These are phyloP conservation scores for Pomacea canaliculata DNA, from an alignment of 2,888 invertebrate species.

Conservation along the genomic window DNA sequence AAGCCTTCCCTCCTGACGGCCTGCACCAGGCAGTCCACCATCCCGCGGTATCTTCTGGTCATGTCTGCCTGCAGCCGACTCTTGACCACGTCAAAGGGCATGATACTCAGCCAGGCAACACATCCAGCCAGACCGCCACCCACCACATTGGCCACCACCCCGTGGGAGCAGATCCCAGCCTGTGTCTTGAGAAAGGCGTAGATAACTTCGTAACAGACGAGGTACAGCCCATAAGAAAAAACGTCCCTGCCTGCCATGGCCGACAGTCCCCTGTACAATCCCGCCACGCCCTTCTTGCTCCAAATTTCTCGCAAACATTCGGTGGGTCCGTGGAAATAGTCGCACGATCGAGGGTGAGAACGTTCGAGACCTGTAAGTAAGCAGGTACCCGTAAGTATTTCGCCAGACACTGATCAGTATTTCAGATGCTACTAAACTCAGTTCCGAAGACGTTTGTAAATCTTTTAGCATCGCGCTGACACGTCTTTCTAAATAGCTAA, in stretches of 20 bases:
- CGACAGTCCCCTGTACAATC: slow-evolving; percentile 64
- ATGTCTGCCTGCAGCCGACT: slow-evolving; percentile 80
- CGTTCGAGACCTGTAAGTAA: background rate
- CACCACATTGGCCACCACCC: slow-evolving; percentile 54
- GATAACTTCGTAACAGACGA: slow-evolving; percentile 74
- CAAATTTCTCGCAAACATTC: slow-evolving; percentile 73
- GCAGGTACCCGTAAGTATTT: too few species aligned
- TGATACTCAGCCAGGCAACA: slow-evolving; percentile 78
- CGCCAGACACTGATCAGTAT: too few species aligned
- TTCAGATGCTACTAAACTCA: too few species aligned
- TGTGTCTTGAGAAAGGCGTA: slow-evolving; percentile 42
- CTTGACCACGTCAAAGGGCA: slow-evolving; percentile 83
- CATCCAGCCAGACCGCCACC: slow-evolving; percentile 73
- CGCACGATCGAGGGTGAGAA: background rate
- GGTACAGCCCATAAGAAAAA: slow-evolving; percentile 77
- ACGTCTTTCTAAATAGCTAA: too few species aligned
- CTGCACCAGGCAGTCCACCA: slow-evolving; percentile 74
- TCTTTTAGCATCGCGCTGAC: too few species aligned
- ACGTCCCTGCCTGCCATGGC: slow-evolving; percentile 72
- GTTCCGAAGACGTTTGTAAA: too few species aligned
- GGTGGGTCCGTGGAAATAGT: slow-evolving; percentile 70
- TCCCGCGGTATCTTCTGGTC: slow-evolving; percentile 72
- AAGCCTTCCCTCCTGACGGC: slow-evolving; percentile 75
- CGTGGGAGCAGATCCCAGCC: slow-evolving; percentile 43
- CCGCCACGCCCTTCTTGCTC: slow-evolving; percentile 68